Evolutionary conservation across 2,797 vertebrate genomes (phyloP), one percentile per base, ranked within the genome.

Genomic region (Scomberomorus guttatus): DNA sequence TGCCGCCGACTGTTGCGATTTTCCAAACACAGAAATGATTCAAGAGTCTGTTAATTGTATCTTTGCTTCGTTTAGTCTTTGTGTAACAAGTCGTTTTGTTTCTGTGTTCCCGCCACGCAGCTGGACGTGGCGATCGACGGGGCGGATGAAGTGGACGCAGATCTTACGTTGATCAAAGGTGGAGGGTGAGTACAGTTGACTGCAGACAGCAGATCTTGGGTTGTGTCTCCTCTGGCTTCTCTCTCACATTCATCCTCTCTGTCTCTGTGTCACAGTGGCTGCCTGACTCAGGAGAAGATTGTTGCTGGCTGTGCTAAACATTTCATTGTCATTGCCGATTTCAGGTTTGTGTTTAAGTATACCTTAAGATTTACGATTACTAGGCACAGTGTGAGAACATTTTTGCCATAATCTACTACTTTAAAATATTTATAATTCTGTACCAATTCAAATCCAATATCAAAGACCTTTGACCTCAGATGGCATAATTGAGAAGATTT

Each of bases 261-360:
- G 0, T 66, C 56, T 82, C 4, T 42, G 24, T 70, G 46, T 71
- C 65, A 0, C 83, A 99, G 98, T 29, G 98, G 98, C 88, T 99
- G 98, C 82, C 92, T 99, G 91, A 96, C 98, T 0, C 98, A 99
- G 92, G 98, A 99, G 95, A 99, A 99, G 94, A 98, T 99, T 0
- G 96, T 99, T 17, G 98, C 98, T 14, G 96, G 97, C 78, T 98
- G 97, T 86, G 97, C 98, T 6, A 98, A 97, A 79, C 95, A 94
- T 73, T 99, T 99, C 73, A 92, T 99, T 0, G 97, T 99, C 72
- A 97, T 99, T 29, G 98, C 98, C 0, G 98, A 99, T 91, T 99
- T 95, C 94, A 98, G 98, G 98, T 99, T 83, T 72, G 89, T 82
- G 3, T 83, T 11, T 34, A 12, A 48, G 2, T 29, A 62, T 6